Percentiles rank a stretch among this genome's conserved stretches.
Evolutionary conservation across 2,797 vertebrate genomes (phyloP).

Genomic region (Dallia pectoralis): DNA sequence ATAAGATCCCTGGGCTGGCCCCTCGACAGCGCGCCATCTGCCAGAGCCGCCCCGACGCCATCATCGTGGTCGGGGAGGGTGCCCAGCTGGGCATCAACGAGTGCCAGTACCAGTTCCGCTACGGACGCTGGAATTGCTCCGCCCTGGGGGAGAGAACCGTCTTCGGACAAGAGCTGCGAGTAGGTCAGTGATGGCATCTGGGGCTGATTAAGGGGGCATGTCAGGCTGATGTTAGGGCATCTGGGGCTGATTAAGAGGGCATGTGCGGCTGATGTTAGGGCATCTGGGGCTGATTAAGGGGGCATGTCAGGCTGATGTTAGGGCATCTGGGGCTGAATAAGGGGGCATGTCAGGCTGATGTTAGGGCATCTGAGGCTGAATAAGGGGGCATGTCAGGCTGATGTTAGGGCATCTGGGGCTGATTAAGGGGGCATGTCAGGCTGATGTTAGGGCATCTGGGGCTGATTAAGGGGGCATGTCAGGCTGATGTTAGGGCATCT

Average conservation of each 20-base stretch:
- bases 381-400: too few species aligned
- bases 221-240: constrained; percentile 60
- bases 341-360: too few species aligned
- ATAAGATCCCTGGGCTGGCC: constrained; percentile 97
- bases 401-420: constrained; percentile 62
- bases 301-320: too few species aligned
- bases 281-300: neutral
- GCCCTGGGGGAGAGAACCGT: constrained; percentile 96
- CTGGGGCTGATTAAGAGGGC: neutral
- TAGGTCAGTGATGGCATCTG: constrained; percentile 86
- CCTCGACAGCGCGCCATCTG: constrained; percentile 97
- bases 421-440: too few species aligned
- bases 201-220: constrained; percentile 13
- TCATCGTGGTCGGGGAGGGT: constrained; percentile 97
- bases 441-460: constrained; percentile 67
- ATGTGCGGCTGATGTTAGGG: too few species aligned
- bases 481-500: constrained; percentile 71
- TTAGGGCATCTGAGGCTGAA: constrained; percentile 48
- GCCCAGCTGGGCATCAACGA: constrained; percentile 98
- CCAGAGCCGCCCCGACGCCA: constrained; percentile 98
- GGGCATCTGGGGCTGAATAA: constrained; percentile 12
- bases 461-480: too few species aligned
- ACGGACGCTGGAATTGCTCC: constrained; percentile 98
- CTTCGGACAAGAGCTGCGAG: constrained; percentile 98
- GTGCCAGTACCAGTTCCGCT: constrained; percentile 97